These are phyloP conservation scores for Melieria picta DNA, from an alignment of 2,888 invertebrate species.

Conservation along the genomic window DNA sequence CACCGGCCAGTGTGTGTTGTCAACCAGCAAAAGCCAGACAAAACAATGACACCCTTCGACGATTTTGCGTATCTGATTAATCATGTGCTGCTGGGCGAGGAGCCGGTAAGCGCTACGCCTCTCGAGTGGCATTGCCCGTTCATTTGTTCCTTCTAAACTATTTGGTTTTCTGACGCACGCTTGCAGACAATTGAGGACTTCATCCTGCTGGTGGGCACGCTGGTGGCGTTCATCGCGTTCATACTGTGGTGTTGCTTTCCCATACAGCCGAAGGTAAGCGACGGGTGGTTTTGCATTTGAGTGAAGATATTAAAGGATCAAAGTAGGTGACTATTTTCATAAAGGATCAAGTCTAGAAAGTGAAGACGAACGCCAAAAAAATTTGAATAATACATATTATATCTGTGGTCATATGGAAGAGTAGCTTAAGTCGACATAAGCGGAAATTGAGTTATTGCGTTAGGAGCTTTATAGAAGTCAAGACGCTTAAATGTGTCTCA, in stretches of 20 bases:
- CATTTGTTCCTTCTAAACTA: neutral
- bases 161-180: neutral
- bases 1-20: too few species aligned
- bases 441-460: too few species aligned
- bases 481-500: too few species aligned
- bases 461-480: too few species aligned
- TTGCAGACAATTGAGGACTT: conserved; percentile 72
- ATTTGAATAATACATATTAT: too few species aligned
- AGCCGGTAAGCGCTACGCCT: conserved; percentile 68
- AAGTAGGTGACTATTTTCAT: too few species aligned
- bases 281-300: too few species aligned
- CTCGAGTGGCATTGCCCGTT: neutral
- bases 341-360: too few species aligned
- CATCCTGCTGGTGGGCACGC: conserved; percentile 71
- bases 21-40: neutral
- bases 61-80: conserved; percentile 72
- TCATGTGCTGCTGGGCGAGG: conserved; percentile 71
- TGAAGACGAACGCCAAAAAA: too few species aligned
- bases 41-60: conserved; percentile 70
- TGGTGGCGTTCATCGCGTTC: conserved; percentile 73
- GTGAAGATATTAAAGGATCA: too few species aligned
- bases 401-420: too few species aligned
- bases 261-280: conserved; percentile 67
- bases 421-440: too few species aligned
- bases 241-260: conserved; percentile 75